These are phyloP conservation scores for Phylloscopus trochiloides DNA, from an alignment of 2,113 vertebrate genomes.

Conservation along the genomic window DNA sequence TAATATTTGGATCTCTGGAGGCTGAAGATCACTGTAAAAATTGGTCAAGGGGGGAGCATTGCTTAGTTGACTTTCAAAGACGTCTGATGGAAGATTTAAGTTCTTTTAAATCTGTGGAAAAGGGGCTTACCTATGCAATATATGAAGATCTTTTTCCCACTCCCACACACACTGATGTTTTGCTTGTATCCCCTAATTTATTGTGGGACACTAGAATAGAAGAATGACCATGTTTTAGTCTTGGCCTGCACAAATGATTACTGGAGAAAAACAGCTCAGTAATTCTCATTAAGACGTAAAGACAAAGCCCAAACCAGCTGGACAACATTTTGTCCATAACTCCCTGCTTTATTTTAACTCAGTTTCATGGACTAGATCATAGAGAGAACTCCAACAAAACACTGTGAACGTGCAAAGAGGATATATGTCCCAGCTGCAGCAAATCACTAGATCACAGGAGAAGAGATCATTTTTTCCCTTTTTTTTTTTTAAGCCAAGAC, in stretches of 20 bases:
- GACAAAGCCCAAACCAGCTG: neutral
- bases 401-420: neutral
- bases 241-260: neutral
- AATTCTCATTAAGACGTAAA: neutral
- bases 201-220: neutral
- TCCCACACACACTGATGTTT: neutral
- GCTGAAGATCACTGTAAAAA: neutral
- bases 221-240: neutral
- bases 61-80: neutral
- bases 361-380: neutral
- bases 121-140: neutral
- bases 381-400: neutral
- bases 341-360: neutral
- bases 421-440: neutral
- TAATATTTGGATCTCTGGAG: neutral
- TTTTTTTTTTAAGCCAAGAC: neutral
- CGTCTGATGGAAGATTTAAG: neutral
- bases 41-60: neutral
- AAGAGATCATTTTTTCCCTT: neutral
- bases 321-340: neutral
- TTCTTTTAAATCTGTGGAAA: neutral
- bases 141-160: neutral
- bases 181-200: neutral
- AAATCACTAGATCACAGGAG: neutral
- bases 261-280: neutral